A percentile compares a stretch with the other conserved stretches of the same genome.
phyloP scores from a whole-genome alignment of 2,888 invertebrate species.

The Deladenus siricidicola region DNA sequence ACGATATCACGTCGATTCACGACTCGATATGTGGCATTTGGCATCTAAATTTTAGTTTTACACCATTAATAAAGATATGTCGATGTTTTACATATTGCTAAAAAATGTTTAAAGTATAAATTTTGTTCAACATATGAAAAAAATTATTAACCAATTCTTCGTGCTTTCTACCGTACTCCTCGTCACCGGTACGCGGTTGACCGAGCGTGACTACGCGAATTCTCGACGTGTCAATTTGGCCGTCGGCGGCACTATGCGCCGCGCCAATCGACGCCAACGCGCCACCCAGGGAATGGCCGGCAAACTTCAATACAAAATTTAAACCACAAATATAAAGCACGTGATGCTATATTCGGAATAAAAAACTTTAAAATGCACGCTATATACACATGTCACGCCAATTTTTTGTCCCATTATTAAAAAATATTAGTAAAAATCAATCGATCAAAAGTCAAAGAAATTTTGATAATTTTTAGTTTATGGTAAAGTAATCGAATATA shows the following conservation, averaged over 20 bases:
- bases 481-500: no score
- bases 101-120: neutral
- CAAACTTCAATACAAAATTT: conserved; percentile 15
- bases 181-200: conserved; percentile 21
- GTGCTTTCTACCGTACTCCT: conserved; percentile 9
- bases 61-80: neutral
- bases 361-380: no score
- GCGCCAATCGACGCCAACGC: conserved; percentile 26
- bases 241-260: conserved; percentile 16
- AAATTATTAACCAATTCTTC: conserved; percentile 7
- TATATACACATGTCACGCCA: no score
- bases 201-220: conserved; percentile 15
- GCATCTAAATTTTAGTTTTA: conserved; percentile 8
- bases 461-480: no score
- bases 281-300: conserved; percentile 30
- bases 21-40: conserved; percentile 17
- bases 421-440: no score
- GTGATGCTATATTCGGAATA: no score
- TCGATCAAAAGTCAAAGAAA: no score
- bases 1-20: conserved; percentile 17
- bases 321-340: no score
- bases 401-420: no score
- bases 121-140: neutral
- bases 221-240: neutral
- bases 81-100: neutral